phyloP scores from a whole-genome alignment of 1,140 invertebrate genomes.

The Neotoxoptera formosana region DNA sequence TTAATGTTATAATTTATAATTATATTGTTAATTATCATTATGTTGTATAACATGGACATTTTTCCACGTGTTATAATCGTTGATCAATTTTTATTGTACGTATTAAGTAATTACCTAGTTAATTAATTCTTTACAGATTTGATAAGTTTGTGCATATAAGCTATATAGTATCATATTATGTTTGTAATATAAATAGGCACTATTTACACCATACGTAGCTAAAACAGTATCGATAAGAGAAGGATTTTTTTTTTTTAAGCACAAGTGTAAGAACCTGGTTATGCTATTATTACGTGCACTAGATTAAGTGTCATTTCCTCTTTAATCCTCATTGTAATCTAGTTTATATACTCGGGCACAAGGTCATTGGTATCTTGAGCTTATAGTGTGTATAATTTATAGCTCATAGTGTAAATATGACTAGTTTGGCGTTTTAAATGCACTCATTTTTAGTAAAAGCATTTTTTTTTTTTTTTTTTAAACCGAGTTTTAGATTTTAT shows the following conservation, averaged over 20 bases:
- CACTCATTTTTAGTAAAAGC: not conserved
- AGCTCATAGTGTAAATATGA: not conserved
- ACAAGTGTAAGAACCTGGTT: not conserved
- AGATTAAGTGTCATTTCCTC: slow-evolving; percentile 52
- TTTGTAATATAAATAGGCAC: not conserved
- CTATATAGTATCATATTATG: not conserved
- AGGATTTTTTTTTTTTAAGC: slow-evolving; percentile 1
- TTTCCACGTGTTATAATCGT: not conserved
- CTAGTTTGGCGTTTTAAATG: not conserved
- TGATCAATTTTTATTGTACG: not conserved
- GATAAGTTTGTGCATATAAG: not conserved
- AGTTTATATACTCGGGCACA: not conserved
- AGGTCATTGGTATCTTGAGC: not conserved
- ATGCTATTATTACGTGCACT: not conserved
- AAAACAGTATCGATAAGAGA: slow-evolving; percentile 5
- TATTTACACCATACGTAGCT: not conserved
- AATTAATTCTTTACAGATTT: not conserved
- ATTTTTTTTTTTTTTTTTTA: not conserved
- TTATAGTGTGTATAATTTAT: not conserved
- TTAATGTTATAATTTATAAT: not conserved
- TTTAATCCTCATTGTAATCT: slow-evolving; percentile 53
- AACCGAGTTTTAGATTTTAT: not conserved
- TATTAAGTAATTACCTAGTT: slow-evolving; percentile 6
- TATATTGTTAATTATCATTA: not conserved
- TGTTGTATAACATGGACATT: not conserved